These are phyloP conservation scores for Lycodopsis pacificus DNA, from an alignment of 2,797 vertebrate species.

Conservation along the genomic window DNA sequence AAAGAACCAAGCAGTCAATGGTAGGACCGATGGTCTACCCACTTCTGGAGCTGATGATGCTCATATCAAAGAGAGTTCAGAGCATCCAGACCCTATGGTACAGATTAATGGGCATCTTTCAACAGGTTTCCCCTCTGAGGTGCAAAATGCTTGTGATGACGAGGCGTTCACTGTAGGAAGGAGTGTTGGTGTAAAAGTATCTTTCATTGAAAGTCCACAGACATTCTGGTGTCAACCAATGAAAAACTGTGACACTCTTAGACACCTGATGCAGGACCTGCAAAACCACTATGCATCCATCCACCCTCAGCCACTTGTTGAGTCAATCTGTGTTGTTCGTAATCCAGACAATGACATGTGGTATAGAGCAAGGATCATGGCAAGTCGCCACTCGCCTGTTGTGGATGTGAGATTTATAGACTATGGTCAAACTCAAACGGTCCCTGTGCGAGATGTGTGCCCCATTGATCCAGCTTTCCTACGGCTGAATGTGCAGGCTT, in stretches of 20 bases:
- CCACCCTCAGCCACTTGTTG: constrained; percentile 34
- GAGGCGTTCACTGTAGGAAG: constrained; percentile 82
- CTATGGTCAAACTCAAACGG: constrained; percentile 77
- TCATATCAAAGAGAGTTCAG: neutral
- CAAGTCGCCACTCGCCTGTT: constrained; percentile 32
- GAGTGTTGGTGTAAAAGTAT: constrained; percentile 83
- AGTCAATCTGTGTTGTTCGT: constrained; percentile 50
- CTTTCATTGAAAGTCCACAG: constrained; percentile 81
- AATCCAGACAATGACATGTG: constrained; percentile 64
- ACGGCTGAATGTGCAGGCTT: constrained; percentile 49
- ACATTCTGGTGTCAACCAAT: constrained; percentile 90
- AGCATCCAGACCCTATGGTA: constrained; percentile 11
- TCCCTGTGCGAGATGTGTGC: constrained; percentile 54
- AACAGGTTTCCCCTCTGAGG: constrained; percentile 18
- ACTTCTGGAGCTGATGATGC: constrained; percentile 7
- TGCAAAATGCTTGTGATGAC: constrained; percentile 49
- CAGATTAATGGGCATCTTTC: constrained; percentile 12
- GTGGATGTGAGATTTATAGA: constrained; percentile 88
- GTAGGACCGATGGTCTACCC: constrained; percentile 18
- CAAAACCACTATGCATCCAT: constrained; percentile 69
- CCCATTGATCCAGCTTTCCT: constrained; percentile 69
- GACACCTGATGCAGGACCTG: constrained; percentile 84
- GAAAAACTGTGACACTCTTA: constrained; percentile 69
- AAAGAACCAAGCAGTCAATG: constrained; percentile 20
- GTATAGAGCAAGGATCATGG: constrained; percentile 65